phyloP scores from a whole-genome alignment of 2,113 vertebrate genomes.

The Talpa occidentalis region DNA sequence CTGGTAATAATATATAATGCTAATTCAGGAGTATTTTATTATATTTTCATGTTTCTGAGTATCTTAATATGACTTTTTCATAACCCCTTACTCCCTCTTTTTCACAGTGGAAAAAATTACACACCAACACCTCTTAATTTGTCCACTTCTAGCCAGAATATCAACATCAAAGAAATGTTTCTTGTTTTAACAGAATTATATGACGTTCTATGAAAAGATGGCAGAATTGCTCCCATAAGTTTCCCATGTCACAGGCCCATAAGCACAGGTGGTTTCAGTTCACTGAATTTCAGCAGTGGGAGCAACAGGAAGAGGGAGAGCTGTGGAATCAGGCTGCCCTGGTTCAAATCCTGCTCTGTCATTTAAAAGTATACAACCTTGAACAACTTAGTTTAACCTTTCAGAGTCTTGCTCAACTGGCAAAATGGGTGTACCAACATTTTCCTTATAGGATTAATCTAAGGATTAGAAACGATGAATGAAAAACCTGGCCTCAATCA shows the following conservation, averaged over 20 bases:
- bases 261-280: no score
- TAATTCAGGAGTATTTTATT: neutral
- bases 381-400: neutral
- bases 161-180: neutral
- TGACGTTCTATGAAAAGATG: neutral
- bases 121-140: neutral
- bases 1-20: neutral
- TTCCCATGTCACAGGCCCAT: neutral
- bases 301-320: neutral
- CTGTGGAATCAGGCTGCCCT: neutral
- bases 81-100: neutral
- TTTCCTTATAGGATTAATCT: neutral
- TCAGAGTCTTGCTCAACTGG: neutral
- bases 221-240: neutral
- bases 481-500: neutral
- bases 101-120: neutral
- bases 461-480: neutral
- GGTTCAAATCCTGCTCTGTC: neutral
- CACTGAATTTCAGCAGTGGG: neutral
- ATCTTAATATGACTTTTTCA: neutral
- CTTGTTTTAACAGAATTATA: neutral
- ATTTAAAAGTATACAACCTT: neutral
- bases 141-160: neutral
- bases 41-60: neutral
- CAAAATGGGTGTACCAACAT: neutral